Conservation (phyloP, 64 coral and sea anemone species). For the Montipora cactus region DNA sequence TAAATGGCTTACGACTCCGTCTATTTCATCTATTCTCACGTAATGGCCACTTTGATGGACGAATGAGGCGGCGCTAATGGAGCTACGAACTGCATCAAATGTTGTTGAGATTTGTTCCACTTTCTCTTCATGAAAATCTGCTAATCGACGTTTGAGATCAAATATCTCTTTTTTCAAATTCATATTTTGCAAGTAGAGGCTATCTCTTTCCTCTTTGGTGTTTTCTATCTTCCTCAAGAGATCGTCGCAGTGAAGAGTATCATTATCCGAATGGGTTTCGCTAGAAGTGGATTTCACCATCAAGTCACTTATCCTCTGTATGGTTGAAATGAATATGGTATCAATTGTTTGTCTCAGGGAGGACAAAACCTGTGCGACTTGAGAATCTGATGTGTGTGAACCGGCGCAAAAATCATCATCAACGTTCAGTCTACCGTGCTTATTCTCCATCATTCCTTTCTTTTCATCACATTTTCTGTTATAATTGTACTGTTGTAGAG, state of each 20-base stretch:
- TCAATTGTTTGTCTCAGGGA: constrained; percentile 19
- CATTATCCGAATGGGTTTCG: not conserved
- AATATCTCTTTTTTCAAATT: not conserved
- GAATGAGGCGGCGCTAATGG: not conserved
- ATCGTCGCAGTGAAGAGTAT: not conserved
- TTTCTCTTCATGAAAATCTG: not conserved
- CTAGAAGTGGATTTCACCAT: not conserved
- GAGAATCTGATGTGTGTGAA: not conserved
- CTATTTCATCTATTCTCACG: not conserved
- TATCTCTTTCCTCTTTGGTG: constrained; percentile 7
- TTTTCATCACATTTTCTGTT: not conserved
- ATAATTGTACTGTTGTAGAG: not conserved
- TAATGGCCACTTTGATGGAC: not conserved
- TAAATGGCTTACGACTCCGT: not conserved
- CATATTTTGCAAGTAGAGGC: not conserved
- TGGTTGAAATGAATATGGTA: not conserved
- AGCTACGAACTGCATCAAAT: not conserved
- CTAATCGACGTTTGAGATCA: not conserved
- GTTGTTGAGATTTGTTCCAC: not conserved
- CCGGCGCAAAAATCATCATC: not conserved
- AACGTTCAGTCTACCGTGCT: not conserved
- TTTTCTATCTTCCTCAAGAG: constrained; percentile 6
- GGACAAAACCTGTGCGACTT: not conserved
- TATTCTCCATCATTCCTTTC: not conserved
- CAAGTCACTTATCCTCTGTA: not conserved